Percentiles rank a stretch among this genome's conserved stretches.
Evolutionary conservation across 2,797 vertebrate species (phyloP).

Genomic region (Mormyrops attenuatus): DNA sequence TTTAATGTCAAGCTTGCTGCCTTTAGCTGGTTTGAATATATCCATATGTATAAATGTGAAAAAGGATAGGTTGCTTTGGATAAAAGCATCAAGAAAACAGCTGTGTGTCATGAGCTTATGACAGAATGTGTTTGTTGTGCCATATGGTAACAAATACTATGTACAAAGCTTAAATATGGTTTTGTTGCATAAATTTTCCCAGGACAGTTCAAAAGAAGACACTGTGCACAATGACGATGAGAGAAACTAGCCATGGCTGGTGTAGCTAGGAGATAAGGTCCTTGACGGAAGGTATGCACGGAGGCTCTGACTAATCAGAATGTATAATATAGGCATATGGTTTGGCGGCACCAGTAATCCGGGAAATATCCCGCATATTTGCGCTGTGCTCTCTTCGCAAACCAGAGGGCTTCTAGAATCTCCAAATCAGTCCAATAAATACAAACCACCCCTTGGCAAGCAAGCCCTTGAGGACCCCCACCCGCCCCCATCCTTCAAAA

Average conservation of each 20-base stretch:
- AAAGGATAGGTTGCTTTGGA: not conserved
- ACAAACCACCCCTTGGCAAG: not conserved
- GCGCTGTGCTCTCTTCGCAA: not conserved
- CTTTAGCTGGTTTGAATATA: not conserved
- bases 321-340: no score
- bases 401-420: not conserved
- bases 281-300: not conserved
- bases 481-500: not conserved
- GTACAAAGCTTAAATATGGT: not conserved
- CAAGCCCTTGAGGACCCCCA: not conserved
- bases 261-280: not conserved
- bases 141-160: not conserved
- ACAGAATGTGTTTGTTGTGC: not conserved
- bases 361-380: not conserved
- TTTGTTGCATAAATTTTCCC: not conserved
- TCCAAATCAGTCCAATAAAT: slow-evolving; percentile 9
- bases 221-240: not conserved
- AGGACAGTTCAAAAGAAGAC: not conserved
- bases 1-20: not conserved
- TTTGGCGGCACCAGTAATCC: not conserved
- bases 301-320: not conserved
- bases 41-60: not conserved
- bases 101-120: not conserved
- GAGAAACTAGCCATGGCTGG: not conserved
- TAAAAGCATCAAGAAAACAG: not conserved